Base-by-base conservation (phyloP, 2,888 invertebrate species). In the Melinaea marsaeus region DNA sequence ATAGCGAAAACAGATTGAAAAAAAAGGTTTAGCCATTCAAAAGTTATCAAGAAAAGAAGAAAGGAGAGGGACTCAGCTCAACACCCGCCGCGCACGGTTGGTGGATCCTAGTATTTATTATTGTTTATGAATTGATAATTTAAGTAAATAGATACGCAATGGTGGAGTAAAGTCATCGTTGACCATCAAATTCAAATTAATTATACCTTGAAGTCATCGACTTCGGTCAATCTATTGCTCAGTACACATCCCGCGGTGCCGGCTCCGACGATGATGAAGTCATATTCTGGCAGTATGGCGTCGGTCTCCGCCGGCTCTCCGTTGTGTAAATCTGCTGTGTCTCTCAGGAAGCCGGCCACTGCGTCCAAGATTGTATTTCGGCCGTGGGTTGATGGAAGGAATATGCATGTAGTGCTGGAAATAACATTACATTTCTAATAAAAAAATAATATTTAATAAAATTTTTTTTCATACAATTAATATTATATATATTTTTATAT, bases 181-280 rank as follows among this genome's bases (percentile, higher is more conserved):
- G 22, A 22, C 22, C 22, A 22, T 22, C 22, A 22, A 22, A 22
- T 22, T 22, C 22, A 22, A 22, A 22, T 22, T 22, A 42, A 42
- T 42, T 42, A 42, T 67, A 81, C 81, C 69, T 85, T 85, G 75
- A 86, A 88, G 33, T 83, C 69, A 0, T 77, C 71, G 3, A 85
- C 80, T 74, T 90, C 88, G 2, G 88, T 83, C 5, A 91, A 75
- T 37, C 91, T 74, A 66, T 85, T 88, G 63, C 84, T 83, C 4
- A 88, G 72, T 13, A 83, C 80, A 61, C 85, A 84, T 0, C 86
- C 86, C 2, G 86, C 86, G 0, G 85, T 83, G 2, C 87, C 86
- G 2, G 86, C 87, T 0, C 88, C 87, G n/a, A 87, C 78, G 65
- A 86, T 78, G 60, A 88, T 74, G 71, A 86, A 86, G 73, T 87